Conservation (phyloP, 2,888 invertebrate genomes). For the Hirtodrosophila confusa region DNA sequence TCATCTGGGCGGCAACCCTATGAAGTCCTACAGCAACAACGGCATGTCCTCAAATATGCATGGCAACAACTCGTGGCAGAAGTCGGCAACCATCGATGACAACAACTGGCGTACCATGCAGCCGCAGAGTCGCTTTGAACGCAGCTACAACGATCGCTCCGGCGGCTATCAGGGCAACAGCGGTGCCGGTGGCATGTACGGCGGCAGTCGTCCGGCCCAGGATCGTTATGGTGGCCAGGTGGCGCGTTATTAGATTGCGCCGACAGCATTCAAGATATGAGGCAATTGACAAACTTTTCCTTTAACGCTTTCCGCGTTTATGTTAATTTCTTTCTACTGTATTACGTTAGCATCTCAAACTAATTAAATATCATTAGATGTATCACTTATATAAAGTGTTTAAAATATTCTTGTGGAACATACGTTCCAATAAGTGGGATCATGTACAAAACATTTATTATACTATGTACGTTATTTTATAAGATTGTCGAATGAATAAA, state of each 20-base stretch:
- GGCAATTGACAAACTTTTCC: slow-evolving; percentile 39
- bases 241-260: slow-evolving; percentile 79
- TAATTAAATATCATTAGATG: slow-evolving; percentile 60
- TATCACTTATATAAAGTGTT: slow-evolving; percentile 39
- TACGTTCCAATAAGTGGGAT: slow-evolving; percentile 3
- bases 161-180: slow-evolving; percentile 77
- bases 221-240: slow-evolving; percentile 83
- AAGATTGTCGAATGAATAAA: too few relatives aligned
- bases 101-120: slow-evolving; percentile 81
- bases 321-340: slow-evolving; percentile 60
- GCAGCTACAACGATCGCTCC: slow-evolving; percentile 84
- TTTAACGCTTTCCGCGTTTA: slow-evolving; percentile 48
- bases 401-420: slow-evolving; percentile 2
- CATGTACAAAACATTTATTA: too few relatives aligned
- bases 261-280: slow-evolving; percentile 13
- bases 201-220: slow-evolving; percentile 77
- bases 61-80: slow-evolving; percentile 80
- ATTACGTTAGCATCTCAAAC: slow-evolving; percentile 47
- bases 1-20: slow-evolving; percentile 65
- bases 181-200: slow-evolving; percentile 75
- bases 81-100: slow-evolving; percentile 74
- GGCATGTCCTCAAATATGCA: slow-evolving; percentile 80
- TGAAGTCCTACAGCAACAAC: slow-evolving; percentile 83
- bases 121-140: slow-evolving; percentile 83
- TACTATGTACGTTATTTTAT: too few relatives aligned